These are phyloP conservation scores for Eremobia ochroleuca DNA, from an alignment of 2,888 invertebrate genomes.

Conservation along the genomic window DNA sequence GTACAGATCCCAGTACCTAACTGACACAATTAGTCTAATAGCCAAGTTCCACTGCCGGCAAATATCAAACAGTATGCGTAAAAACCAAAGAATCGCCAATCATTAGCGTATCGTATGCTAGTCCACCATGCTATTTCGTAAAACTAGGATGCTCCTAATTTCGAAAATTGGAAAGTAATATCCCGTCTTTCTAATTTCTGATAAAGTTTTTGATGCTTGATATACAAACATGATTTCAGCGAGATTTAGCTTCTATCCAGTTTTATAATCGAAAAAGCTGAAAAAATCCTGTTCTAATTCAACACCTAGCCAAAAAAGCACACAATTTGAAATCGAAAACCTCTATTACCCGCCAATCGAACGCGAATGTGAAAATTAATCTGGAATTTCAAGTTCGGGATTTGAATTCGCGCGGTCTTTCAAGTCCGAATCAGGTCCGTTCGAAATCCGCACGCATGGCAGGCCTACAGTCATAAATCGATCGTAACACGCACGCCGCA, in stretches of 20 bases:
- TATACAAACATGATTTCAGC: background rate
- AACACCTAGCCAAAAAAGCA: background rate
- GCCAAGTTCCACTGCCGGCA: slow-evolving; percentile 40
- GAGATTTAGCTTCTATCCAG: background rate
- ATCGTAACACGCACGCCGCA: slow-evolving; percentile 76
- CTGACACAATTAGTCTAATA: slow-evolving; percentile 15
- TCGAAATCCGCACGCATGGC: slow-evolving; percentile 62
- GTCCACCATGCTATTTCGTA: slow-evolving; percentile 32
- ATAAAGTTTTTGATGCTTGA: background rate
- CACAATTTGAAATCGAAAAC: background rate
- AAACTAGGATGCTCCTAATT: slow-evolving; percentile 31
- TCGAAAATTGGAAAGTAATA: background rate
- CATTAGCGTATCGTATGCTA: slow-evolving; percentile 46
- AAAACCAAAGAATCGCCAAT: slow-evolving; percentile 46
- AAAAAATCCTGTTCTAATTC: background rate
- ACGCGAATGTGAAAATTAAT: slow-evolving; percentile 18
- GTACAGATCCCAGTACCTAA: background rate
- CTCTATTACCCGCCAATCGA: background rate
- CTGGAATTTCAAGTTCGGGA: slow-evolving; percentile 2
- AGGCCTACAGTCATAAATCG: slow-evolving; percentile 74
- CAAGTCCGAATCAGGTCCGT: slow-evolving; percentile 51
- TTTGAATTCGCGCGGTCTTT: slow-evolving; percentile 42
- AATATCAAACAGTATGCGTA: slow-evolving; percentile 43
- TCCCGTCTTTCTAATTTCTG: background rate
- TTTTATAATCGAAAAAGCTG: slow-evolving; percentile 1